Base-by-base conservation (phyloP, 2,888 invertebrate genomes). In the Eurois occulta region DNA sequence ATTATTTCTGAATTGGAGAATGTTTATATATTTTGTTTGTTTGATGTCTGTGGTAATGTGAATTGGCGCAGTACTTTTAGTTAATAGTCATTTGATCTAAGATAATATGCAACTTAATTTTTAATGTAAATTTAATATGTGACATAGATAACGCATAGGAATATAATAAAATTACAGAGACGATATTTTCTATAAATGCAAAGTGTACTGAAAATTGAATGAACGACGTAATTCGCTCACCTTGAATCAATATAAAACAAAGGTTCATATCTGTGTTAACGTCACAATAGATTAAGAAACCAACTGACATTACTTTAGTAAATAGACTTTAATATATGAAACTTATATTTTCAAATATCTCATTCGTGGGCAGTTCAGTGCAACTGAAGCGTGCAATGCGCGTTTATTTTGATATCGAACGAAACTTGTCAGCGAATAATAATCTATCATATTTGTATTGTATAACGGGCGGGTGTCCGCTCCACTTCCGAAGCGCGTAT, bases 1-100 rank as follows among this genome's bases (percentile, higher is more conserved):
- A 81, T 81, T 76, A 72, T 80, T 90, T 81, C 74, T 85, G 60
- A 80, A 88, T 77, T 78, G 69, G 67, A 78, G 75, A 75, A 85
- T 79, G 72, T 81, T 75, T 55, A 73, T 83, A 87, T 84, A 83
- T 80, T 89, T 83, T 78, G 78, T 80, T 83, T 76, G 38, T 58
- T 74, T 70, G 38, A 24, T 76, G 32, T 77, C 46, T 75, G 60
- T 69, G 66, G 48, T 65, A 60, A 73, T 88, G 73, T 75, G 72
- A 43, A 84, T 77, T 79, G 78, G 85, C 84, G 77, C 65, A 72
- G 81, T 88, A 88, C 21, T 73, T 84, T 73, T 68, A 79, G 77
- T 74, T 86, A 18, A 65, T 78, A 78, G 84, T 75, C 67, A 77
- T 75, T 75, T 68, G 46, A 64, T 82, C 58, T 84, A 62, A 60